Evolutionary conservation across 2,888 invertebrate genomes (phyloP).

Genomic region (Acanthopleura granulata): DNA sequence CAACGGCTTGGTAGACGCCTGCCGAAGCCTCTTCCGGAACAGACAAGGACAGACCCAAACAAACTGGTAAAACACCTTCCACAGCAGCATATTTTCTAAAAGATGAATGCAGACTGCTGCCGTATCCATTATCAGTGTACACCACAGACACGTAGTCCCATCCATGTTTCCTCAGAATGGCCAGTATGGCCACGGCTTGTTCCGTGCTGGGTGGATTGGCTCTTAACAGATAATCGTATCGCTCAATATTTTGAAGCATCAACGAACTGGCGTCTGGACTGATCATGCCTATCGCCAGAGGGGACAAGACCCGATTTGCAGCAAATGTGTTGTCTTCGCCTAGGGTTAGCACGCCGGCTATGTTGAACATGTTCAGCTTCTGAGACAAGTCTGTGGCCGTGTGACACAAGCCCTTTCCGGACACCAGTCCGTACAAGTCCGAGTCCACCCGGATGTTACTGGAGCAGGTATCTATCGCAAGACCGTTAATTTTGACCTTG

Average conservation of each 20-base stretch:
- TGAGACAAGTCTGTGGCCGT: conserved; percentile 25
- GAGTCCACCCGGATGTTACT: conserved; percentile 52
- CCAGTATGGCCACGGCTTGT: conserved; percentile 56
- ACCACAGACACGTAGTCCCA: conserved; percentile 69
- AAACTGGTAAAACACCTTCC: neutral
- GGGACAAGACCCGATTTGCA: conserved; percentile 71
- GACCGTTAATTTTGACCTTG: conserved; percentile 36
- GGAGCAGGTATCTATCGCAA: conserved; percentile 61
- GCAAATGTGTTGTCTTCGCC: conserved; percentile 52
- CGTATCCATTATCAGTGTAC: conserved; percentile 39
- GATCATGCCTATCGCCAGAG: conserved; percentile 73
- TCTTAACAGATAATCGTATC: conserved; percentile 53
- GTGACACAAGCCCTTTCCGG: conserved; percentile 61
- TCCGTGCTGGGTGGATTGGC: conserved; percentile 52
- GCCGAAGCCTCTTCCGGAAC: neutral
- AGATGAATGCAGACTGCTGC: neutral
- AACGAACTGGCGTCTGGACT: conserved; percentile 47
- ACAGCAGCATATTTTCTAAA: neutral
- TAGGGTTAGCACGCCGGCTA: conserved; percentile 62
- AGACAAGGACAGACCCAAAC: neutral
- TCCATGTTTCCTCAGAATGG: conserved; percentile 59
- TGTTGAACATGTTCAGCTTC: conserved; percentile 27
- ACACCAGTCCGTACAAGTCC: conserved; percentile 61
- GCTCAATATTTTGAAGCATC: conserved; percentile 39
- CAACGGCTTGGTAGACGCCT: neutral